Base-by-base conservation (phyloP, 2,797 vertebrate species). In the Pantherophis vulpinus region DNA sequence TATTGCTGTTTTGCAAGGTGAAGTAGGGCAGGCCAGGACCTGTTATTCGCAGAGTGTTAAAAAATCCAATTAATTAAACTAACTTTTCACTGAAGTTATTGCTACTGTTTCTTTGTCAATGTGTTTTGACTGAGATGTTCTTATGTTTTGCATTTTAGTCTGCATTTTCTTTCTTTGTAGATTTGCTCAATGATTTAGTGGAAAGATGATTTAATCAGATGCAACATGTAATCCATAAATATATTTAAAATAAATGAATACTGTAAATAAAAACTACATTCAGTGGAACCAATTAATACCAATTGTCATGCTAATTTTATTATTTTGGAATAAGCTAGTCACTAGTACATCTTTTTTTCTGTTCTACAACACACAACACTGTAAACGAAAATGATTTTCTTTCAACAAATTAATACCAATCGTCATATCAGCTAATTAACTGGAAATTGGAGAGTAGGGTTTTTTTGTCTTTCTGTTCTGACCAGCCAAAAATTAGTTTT, bases 11-110 rank as follows among this genome's bases (percentile, higher is more conserved):
- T 79, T 97, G 97, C 47, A 99, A 97, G 32, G 97, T 98, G 96
- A 98, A 99, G 0, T 97, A 56, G 0, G 99, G 99, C 58, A 99
- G 93, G 93, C 98, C 99, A 87, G 99, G 99, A 95, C 99, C 99
- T 99, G 97, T 96, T 92, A 91, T 96, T 29, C 25, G 25, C 51
- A 89, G 32, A 88, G 23, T 66, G 20, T 91, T 86, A 63, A 90
- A 55, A 91, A 16, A 32, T 59, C 60, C 74, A 47, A 47, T 47
- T 83, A 83, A 47, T 47, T 47, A 47, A 83, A 20, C 4, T 83
- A 83, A 47, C 74, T 47, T 83, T 47, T 83, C 20, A 83, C 20
- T 83, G 74, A 25, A 25, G 37, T 47, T 47, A 83, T 42, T 83
- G 20, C 74, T 47, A 47, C 47, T 83, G 10, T 83, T 83, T 25